These are phyloP conservation scores for Folsomia manolachei DNA, from an alignment of 2,888 invertebrate genomes.

Conservation along the genomic window DNA sequence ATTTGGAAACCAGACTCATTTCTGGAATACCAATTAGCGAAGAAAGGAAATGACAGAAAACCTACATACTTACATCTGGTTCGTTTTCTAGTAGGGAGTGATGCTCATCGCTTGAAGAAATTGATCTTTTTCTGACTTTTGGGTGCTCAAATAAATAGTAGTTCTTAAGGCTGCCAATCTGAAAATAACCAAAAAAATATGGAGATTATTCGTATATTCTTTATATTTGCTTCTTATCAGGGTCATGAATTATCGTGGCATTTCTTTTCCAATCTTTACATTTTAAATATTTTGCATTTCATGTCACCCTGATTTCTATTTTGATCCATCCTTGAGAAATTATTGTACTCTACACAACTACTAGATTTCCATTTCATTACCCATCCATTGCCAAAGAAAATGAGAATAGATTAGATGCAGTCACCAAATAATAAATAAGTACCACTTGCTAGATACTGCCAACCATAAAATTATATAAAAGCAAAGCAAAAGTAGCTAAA, in stretches of 20 bases:
- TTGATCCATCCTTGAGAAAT: not conserved
- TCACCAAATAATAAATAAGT: not conserved
- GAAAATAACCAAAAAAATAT: conserved; percentile 58
- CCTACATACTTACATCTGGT: conserved; percentile 64
- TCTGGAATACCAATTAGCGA: not conserved
- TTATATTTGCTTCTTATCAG: too few species aligned
- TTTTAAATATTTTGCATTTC: not conserved
- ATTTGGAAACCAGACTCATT: too few species aligned
- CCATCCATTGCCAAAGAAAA: not conserved
- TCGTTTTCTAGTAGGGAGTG: conserved; percentile 74
- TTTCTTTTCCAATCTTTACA: not conserved
- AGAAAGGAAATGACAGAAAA: not conserved
- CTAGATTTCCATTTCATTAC: not conserved
- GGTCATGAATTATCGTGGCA: too few species aligned
- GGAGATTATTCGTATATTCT: not conserved
- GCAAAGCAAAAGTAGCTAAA: not conserved
- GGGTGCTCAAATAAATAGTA: conserved; percentile 84
- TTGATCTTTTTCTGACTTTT: conserved; percentile 79
- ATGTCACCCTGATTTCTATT: not conserved
- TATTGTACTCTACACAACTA: not conserved
- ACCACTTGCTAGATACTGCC: too few species aligned
- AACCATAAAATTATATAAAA: not conserved
- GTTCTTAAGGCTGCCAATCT: conserved; percentile 85
- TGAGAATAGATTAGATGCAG: not conserved
- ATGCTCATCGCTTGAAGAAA: conserved; percentile 72